phyloP scores from a whole-genome alignment of 2,797 vertebrate species.

The Myotis pilosus region DNA sequence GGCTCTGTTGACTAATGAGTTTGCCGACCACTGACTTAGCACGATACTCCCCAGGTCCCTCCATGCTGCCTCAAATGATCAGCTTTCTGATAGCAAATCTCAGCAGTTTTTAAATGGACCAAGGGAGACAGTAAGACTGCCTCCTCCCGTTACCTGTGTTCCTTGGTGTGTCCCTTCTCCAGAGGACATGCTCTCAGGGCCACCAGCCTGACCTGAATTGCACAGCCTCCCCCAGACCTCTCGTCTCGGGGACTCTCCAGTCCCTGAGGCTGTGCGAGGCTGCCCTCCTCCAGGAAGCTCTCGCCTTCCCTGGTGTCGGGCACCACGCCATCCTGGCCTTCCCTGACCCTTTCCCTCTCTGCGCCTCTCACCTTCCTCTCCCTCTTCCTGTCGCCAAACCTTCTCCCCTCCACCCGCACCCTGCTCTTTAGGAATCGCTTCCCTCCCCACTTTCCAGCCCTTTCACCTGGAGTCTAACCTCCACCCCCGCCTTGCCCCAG shows the following conservation, averaged over 20 bases:
- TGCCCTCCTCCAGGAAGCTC: neutral
- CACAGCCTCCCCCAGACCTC: neutral
- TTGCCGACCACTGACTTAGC: no score
- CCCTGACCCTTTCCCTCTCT: neutral
- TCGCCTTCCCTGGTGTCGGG: neutral
- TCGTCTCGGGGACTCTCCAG: neutral
- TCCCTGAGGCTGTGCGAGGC: neutral
- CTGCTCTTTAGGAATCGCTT: neutral
- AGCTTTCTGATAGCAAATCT: neutral
- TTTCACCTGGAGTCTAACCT: neutral
- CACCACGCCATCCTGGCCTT: neutral
- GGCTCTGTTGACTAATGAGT: no score
- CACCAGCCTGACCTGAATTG: neutral
- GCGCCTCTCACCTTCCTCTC: neutral
- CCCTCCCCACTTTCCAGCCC: neutral
- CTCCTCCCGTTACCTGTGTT: neutral
- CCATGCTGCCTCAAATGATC: neutral
- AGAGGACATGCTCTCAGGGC: neutral
- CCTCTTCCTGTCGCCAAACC: neutral
- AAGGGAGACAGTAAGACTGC: neutral
- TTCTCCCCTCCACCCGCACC: neutral
- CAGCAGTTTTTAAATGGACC: neutral
- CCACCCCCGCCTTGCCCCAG: neutral
- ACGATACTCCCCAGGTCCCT: no score
- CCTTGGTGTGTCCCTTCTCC: slow-evolving; percentile 8